Evolutionary conservation across 1,140 invertebrate species (phyloP).

Genomic region (Saccostrea glomerata): DNA sequence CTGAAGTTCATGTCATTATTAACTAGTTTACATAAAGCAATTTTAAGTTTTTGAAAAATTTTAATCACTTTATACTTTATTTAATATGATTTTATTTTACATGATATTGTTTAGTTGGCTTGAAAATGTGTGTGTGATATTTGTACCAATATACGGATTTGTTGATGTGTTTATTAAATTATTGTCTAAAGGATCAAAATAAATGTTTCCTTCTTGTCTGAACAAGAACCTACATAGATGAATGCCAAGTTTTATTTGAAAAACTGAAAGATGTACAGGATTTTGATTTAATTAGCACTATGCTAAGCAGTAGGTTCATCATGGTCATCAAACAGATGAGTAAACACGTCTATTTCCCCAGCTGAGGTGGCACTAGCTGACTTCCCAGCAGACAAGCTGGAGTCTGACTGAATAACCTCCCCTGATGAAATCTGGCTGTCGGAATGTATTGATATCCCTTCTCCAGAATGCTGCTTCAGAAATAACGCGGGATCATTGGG

Average conservation of each 20-base stretch:
- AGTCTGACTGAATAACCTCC: not conserved
- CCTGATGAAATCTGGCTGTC: not conserved
- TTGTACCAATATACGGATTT: not conserved
- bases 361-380: not conserved
- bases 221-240: not conserved
- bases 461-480: not conserved
- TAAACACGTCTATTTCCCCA: slow-evolving; percentile 50
- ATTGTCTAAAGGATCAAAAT: not conserved
- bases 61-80: too few species aligned
- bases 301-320: not conserved
- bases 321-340: slow-evolving; percentile 53
- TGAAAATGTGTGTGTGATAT: too few species aligned
- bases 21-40: too few species aligned
- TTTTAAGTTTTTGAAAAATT: too few species aligned
- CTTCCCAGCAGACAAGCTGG: not conserved
- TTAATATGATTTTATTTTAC: too few species aligned
- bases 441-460: not conserved
- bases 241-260: not conserved
- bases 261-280: not conserved
- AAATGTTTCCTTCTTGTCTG: not conserved
- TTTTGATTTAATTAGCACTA: not conserved
- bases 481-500: not conserved
- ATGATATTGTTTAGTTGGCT: too few species aligned
- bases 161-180: not conserved
- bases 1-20: too few species aligned